Percentiles rank a stretch among this genome's conserved stretches.
These are phyloP conservation scores for Cyanistes caeruleus DNA, from an alignment of 2,113 vertebrate species.

Conservation along the genomic window DNA sequence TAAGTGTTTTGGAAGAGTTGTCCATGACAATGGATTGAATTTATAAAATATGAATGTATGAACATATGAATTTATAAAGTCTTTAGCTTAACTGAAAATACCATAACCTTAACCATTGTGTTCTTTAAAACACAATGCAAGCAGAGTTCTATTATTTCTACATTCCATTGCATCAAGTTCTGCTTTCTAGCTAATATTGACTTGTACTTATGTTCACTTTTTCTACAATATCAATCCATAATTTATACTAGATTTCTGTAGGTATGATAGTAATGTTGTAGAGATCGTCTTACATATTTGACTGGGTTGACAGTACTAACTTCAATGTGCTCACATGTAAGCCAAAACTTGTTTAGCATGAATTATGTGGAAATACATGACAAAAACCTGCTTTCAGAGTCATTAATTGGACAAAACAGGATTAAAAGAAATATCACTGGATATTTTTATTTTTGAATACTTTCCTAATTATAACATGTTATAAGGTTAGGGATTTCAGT, in stretches of 20 bases:
- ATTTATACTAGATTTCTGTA: background rate
- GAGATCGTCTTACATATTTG: background rate
- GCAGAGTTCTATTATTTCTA: background rate
- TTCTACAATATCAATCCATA: background rate
- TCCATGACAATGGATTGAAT: background rate
- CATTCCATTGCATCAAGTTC: background rate
- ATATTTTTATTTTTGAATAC: background rate
- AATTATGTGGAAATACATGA: background rate
- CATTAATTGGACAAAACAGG: background rate
- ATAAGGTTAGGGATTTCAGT: background rate
- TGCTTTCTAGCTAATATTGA: background rate
- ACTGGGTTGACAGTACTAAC: background rate
- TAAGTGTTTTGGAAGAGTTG: background rate
- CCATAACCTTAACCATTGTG: background rate
- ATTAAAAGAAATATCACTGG: background rate
- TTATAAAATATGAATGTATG: background rate
- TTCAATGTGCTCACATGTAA: background rate
- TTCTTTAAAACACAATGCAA: background rate
- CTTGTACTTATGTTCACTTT: background rate
- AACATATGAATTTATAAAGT: background rate
- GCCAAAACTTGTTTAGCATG: background rate
- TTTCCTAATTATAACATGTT: background rate
- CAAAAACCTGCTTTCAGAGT: background rate
- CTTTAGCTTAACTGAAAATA: background rate
- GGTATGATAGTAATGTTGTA: background rate